These are phyloP conservation scores for Ptychodera flava DNA, from an alignment of 35 echinoderm and acorn worm species.

Conservation along the genomic window DNA sequence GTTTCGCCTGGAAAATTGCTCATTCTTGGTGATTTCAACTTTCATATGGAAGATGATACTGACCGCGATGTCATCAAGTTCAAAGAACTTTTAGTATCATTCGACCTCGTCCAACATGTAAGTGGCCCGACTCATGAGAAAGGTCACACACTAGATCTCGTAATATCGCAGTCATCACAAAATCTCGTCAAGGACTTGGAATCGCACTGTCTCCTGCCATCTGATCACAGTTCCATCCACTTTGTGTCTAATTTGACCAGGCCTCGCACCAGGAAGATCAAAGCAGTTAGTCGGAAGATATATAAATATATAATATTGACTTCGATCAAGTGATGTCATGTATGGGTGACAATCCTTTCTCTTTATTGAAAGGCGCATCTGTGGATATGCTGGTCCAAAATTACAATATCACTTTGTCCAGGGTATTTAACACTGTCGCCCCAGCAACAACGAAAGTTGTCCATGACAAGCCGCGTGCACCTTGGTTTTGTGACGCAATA, in stretches of 20 bases:
- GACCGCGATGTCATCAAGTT: no score
- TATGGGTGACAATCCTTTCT: not conserved
- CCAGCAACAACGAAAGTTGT: not conserved
- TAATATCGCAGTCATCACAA: slow-evolving; percentile 9
- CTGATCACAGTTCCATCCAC: not conserved
- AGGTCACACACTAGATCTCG: no score
- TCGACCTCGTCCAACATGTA: no score
- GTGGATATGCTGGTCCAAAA: not conserved
- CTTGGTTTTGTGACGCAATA: no score
- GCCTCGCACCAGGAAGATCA: not conserved
- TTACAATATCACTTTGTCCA: not conserved
- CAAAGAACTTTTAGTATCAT: no score
- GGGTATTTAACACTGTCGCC: not conserved
- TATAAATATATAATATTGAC: not conserved
- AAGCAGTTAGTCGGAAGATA: not conserved
- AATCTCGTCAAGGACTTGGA: not conserved
- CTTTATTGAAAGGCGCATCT: not conserved
- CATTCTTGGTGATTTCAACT: no score
- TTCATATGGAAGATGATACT: no score
- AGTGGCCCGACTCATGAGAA: no score
- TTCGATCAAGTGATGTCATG: not conserved
- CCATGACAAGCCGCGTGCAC: no score
- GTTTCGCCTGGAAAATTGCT: no score
- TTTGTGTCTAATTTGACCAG: not conserved
- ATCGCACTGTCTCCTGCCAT: not conserved